phyloP scores from a whole-genome alignment of 2,888 invertebrate species.

The Drosophila rellima region DNA sequence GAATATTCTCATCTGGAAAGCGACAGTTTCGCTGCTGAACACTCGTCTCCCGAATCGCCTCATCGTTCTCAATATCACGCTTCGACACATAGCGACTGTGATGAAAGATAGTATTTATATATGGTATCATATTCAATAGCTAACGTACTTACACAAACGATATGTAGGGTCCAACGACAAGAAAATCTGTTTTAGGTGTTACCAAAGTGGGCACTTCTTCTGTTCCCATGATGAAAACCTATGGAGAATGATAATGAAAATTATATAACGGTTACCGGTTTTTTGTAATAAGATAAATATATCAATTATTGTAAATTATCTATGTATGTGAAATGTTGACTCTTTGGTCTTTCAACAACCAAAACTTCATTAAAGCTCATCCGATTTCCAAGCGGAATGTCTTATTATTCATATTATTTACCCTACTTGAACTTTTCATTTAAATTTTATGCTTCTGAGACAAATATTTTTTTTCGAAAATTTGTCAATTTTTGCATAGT shows the following conservation, averaged over 20 bases:
- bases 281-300: no score
- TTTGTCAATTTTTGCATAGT: no score
- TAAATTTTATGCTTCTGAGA: no score
- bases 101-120: background rate
- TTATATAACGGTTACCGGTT: no score
- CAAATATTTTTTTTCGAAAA: no score
- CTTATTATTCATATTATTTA: no score
- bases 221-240: slow-evolving; percentile 89
- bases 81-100: slow-evolving; percentile 87
- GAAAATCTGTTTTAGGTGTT: slow-evolving; percentile 88
- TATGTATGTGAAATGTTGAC: no score
- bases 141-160: slow-evolving; percentile 72
- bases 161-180: slow-evolving; percentile 88
- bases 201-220: slow-evolving; percentile 91
- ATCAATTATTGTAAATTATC: no score
- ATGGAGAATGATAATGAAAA: background rate
- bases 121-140: background rate
- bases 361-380: no score
- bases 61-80: slow-evolving; percentile 90
- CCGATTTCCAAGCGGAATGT: no score
- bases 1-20: slow-evolving; percentile 89
- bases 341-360: no score
- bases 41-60: slow-evolving; percentile 88
- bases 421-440: no score
- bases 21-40: slow-evolving; percentile 90